A percentile compares a stretch with the other conserved stretches of the same genome.
Conservation (phyloP, 2,113 vertebrate genomes). For the Centropristis striata region DNA sequence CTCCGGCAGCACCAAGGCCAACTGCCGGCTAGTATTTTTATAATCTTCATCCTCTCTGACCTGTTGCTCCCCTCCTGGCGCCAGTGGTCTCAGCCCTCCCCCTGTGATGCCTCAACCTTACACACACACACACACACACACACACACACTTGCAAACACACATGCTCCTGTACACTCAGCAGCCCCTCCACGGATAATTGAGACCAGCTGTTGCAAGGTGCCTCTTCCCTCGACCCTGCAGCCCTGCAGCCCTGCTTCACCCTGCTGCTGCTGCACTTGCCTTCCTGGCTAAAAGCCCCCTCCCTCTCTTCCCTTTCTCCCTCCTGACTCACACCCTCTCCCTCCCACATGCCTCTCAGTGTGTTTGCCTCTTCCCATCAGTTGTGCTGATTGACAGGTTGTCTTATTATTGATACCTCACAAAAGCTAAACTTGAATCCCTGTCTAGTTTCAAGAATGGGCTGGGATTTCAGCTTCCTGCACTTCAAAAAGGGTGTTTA, state of each 20-base stretch:
- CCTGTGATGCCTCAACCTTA: conserved; percentile 59
- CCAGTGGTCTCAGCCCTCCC: conserved; percentile 85
- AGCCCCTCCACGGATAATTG: conserved; percentile 84
- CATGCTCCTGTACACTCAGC: conserved; percentile 72
- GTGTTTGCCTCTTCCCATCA: conserved; percentile 64
- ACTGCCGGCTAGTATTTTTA: conserved; percentile 89
- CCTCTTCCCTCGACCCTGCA: conserved; percentile 80
- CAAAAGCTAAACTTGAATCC: background rate
- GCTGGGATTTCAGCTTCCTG: background rate
- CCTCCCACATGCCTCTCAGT: conserved; percentile 23
- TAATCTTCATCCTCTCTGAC: conserved; percentile 89
- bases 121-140: conserved; percentile 53
- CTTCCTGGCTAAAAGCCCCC: conserved; percentile 67
- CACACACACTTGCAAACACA: conserved; percentile 49
- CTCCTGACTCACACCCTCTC: conserved; percentile 27
- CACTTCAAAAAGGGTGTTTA: too few species aligned
- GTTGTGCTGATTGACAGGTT: conserved; percentile 69
- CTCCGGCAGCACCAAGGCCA: conserved; percentile 79
- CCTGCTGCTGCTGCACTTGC: conserved; percentile 83
- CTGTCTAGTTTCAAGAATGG: background rate
- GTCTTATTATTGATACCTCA: background rate
- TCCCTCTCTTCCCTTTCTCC: conserved; percentile 14
- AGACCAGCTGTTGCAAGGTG: conserved; percentile 90
- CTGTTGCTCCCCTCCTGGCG: conserved; percentile 88
- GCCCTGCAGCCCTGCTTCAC: conserved; percentile 63